Conservation (phyloP, 2,888 invertebrate species). For the Drosophila niveifrons region DNA sequence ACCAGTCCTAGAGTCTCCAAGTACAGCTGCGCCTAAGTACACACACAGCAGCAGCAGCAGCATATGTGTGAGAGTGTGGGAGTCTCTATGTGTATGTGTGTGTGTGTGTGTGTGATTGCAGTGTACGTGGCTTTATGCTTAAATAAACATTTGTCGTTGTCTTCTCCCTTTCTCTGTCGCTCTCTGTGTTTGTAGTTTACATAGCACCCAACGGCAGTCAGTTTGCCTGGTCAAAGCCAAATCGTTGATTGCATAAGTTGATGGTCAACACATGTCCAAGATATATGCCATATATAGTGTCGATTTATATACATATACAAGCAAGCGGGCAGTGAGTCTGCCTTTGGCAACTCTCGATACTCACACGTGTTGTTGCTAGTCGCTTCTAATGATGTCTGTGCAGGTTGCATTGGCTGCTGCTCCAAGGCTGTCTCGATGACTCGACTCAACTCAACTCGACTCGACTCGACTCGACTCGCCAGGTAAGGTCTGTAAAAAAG, state of each 20-base stretch:
- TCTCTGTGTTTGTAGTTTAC: conserved; percentile 59
- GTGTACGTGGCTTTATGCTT: conserved; percentile 79
- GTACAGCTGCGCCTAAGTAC: conserved; percentile 78
- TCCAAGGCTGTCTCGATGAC: conserved; percentile 50
- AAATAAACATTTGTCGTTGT: conserved; percentile 73
- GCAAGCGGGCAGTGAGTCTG: conserved; percentile 1
- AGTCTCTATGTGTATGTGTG: conserved; percentile 32
- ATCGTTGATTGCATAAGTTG: conserved; percentile 81
- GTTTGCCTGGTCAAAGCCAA: conserved; percentile 76
- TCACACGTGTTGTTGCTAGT: conserved; percentile 73
- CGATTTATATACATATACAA: conserved; percentile 37
- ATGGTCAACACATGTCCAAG: conserved; percentile 80
- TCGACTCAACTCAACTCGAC: conserved; percentile 31
- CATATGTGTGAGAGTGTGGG: conserved; percentile 5
- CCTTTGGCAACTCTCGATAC: conserved; percentile 40
- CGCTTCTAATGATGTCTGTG: conserved; percentile 72
- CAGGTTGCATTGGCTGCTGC: conserved; percentile 75
- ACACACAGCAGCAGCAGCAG: conserved; percentile 38
- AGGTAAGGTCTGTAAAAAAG: conserved; percentile 31
- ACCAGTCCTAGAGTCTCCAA: conserved; percentile 65
- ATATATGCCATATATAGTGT: conserved; percentile 66
- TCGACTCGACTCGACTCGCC: conserved; percentile 30
- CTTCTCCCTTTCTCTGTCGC: conserved; percentile 6
- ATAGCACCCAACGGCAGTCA: conserved; percentile 70
- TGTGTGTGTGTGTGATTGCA: conserved; percentile 46